phyloP scores from a whole-genome alignment of 2,113 vertebrate species.

The Aythya baeri region DNA sequence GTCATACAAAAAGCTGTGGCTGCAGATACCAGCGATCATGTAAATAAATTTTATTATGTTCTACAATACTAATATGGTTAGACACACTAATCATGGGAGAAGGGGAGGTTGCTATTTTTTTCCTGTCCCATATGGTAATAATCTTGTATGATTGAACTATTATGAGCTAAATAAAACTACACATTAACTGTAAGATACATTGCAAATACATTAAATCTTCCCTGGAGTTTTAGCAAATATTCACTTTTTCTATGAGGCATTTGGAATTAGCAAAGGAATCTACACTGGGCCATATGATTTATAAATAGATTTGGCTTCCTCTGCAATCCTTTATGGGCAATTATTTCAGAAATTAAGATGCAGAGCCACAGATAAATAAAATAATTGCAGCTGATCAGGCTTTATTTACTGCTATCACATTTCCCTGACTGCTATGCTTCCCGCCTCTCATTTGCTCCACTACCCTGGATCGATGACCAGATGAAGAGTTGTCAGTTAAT shows the following conservation, averaged over 20 bases:
- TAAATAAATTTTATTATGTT: constrained; percentile 29
- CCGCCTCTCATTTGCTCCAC: not conserved
- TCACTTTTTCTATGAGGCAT: constrained; percentile 46
- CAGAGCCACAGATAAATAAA: constrained; percentile 56
- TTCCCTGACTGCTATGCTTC: not conserved
- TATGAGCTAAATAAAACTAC: constrained; percentile 53
- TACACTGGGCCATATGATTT: constrained; percentile 45
- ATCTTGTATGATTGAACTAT: constrained; percentile 60
- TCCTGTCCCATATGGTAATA: constrained; percentile 54
- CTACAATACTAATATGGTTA: not conserved
- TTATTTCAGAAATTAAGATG: constrained; percentile 59
- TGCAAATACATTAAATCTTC: constrained; percentile 60
- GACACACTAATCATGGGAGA: constrained; percentile 2
- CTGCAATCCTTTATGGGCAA: constrained; percentile 53
- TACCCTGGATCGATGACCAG: not conserved
- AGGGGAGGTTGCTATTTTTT: constrained; percentile 48
- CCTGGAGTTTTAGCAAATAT: constrained; percentile 52
- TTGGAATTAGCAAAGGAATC: constrained; percentile 58
- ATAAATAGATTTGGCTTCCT: constrained; percentile 60
- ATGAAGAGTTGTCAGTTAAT: not conserved
- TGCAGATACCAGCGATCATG: not conserved
- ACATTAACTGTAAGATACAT: constrained; percentile 55
- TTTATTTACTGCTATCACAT: constrained; percentile 23
- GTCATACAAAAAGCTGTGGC: not conserved
- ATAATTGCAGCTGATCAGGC: constrained; percentile 27